These are phyloP conservation scores for Prorops nasuta DNA, from an alignment of 1,140 invertebrate genomes.

Conservation along the genomic window DNA sequence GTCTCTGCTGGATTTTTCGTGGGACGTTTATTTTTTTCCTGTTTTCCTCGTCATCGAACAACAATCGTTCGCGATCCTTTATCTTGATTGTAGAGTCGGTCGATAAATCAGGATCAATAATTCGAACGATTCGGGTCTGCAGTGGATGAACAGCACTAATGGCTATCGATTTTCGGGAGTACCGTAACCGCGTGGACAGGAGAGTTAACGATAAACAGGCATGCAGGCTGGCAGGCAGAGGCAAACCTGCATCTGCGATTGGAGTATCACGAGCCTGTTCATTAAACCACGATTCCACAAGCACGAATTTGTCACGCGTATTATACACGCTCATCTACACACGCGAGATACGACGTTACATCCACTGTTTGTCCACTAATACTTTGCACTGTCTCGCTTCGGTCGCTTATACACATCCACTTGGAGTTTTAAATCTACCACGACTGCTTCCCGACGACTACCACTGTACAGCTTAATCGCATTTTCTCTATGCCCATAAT, in stretches of 20 bases:
- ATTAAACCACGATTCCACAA: constrained; percentile 25
- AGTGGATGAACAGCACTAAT: constrained; percentile 8
- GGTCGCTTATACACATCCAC: no score
- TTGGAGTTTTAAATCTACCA: no score
- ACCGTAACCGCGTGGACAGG: constrained; percentile 4
- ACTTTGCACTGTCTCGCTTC: not conserved
- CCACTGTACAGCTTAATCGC: no score
- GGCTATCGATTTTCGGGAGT: constrained; percentile 17
- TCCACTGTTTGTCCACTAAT: no score
- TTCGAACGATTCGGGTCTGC: not conserved
- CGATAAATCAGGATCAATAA: not conserved
- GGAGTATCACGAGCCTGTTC: constrained; percentile 15
- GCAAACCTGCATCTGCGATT: not conserved
- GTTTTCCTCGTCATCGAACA: not conserved
- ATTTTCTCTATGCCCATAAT: no score
- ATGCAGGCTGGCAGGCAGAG: not conserved
- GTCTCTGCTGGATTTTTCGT: not conserved
- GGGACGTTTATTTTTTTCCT: not conserved
- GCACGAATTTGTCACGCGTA: constrained; percentile 24
- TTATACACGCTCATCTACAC: constrained; percentile 8
- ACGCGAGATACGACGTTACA: not conserved
- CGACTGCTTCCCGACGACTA: not conserved
- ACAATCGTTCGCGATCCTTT: no score
- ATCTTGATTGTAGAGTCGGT: no score
- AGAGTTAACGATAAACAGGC: constrained; percentile 19